Base-by-base conservation (phyloP, 2,797 vertebrate genomes). In the Enteromius treurensis region DNA sequence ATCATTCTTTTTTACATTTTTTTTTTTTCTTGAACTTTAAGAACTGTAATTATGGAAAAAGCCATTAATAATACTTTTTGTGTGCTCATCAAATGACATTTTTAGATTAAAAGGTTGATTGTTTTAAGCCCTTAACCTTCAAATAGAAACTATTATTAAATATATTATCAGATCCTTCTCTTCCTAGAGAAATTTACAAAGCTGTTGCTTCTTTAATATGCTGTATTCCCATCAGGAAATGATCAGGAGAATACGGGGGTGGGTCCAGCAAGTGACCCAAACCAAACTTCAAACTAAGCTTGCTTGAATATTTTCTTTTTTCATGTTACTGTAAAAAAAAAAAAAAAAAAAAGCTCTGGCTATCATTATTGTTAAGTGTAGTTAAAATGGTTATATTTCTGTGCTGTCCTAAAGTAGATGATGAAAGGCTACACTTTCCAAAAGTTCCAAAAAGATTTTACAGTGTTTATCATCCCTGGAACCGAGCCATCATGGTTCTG, bases 71-170 rank as follows among this genome's bases (percentile, higher is more conserved):
- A 42, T 15, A 0, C 11, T 34, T 13, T 60, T 14, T 26, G 11
- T 60, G 23, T 60, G 58, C 70, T 77, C 81, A 82, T 81, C 78
- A 26, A 70, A 86, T 77, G 78, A 88, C 84, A 85, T 82, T 82
- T 83, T 19, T 47, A 83, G 80, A 79, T 92, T 90, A 86, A 89
- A 84, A 86, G 88, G 86, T 86, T 87, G 90, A 87, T 92, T 88
- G 6, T 34, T 92, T 88, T 89, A 88, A 92, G 91, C 88, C 89
- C 80, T 81, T 85, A 87, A 92, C 91, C 91, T 70, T 77, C 91
- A 88, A 92, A 87, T 91, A 79, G 69, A 49, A 34, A 14, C 8
- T 65, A 19, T 19, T 65, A 32, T 53, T 37, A 37, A 55, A 32
- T 51, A 51, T 21, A 73, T 51, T n/a, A n/a, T 15, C 6, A 37